Conservation (phyloP, 2,888 invertebrate genomes). For the Rambutsinella grinnellia region DNA sequence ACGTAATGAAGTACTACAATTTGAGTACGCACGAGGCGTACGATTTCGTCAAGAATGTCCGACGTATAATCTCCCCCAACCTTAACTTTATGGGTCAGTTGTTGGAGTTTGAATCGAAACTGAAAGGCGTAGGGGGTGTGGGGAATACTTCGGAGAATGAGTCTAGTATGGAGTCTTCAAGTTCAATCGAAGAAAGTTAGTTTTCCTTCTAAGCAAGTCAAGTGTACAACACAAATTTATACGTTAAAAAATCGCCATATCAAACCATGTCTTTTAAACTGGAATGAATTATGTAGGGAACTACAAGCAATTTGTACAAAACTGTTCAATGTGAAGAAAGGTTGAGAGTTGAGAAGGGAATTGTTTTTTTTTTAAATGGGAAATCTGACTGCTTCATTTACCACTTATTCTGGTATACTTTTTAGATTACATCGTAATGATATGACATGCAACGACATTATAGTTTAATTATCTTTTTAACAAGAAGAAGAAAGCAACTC, state of each 20-base stretch:
- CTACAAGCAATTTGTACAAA: constrained; percentile 48
- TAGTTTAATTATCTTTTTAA: too few relatives aligned
- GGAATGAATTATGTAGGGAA: too few relatives aligned
- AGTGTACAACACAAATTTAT: too few relatives aligned
- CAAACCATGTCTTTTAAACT: constrained; percentile 33
- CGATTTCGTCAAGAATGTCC: constrained; percentile 84
- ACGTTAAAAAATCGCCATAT: constrained; percentile 43
- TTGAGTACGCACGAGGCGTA: constrained; percentile 88
- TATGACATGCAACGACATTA: too few relatives aligned
- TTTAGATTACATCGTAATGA: too few relatives aligned
- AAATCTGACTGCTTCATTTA: constrained; percentile 23
- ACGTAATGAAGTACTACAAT: constrained; percentile 89
- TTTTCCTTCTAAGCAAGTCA: too few relatives aligned
- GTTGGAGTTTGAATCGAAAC: constrained; percentile 78
- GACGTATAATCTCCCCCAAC: constrained; percentile 94
- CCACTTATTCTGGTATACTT: constrained; percentile 31
- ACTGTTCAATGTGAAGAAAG: constrained; percentile 34
- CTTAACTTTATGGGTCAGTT: constrained; percentile 94
- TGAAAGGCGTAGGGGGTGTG: constrained; percentile 34
- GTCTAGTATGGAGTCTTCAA: constrained; percentile 37
- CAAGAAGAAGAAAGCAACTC: too few relatives aligned
- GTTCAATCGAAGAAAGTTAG: constrained; percentile 33
- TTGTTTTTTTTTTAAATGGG: constrained; percentile 30
- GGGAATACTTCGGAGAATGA: constrained; percentile 30
- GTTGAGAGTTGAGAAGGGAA: constrained; percentile 29